Evolutionary conservation across 2,797 vertebrate species (phyloP).

Genomic region (Antennarius maculatus): DNA sequence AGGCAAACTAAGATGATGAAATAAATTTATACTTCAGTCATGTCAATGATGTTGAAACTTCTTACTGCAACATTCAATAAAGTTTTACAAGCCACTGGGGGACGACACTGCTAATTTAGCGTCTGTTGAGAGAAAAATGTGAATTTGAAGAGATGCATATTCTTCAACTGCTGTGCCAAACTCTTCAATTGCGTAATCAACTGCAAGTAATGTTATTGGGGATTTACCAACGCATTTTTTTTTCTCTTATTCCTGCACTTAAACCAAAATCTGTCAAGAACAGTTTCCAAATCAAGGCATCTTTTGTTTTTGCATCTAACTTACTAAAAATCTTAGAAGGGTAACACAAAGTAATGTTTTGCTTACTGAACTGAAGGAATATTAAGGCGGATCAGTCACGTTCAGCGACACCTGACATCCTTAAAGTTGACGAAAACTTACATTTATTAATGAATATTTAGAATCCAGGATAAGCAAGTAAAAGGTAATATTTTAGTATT

Average conservation of each 20-base stretch:
- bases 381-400: background rate
- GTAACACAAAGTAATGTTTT: background rate
- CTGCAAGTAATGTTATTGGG: too few species aligned
- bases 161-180: too few species aligned
- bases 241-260: too few species aligned
- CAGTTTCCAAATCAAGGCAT: too few species aligned
- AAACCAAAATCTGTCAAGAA: too few species aligned
- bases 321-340: too few species aligned
- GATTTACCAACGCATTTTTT: too few species aligned
- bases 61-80: slow-evolving; percentile 11
- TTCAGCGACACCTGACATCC: background rate
- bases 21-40: slow-evolving; percentile 13
- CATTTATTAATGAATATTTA: background rate
- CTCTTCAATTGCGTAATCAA: too few species aligned
- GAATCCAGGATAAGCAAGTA: background rate
- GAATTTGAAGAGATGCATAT: slow-evolving; percentile 7
- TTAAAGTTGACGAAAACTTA: too few species aligned
- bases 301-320: too few species aligned
- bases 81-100: slow-evolving; percentile 11
- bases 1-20: slow-evolving; percentile 2
- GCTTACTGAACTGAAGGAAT: background rate
- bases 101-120: slow-evolving; percentile 15
- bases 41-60: slow-evolving; percentile 5
- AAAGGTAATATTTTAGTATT: too few species aligned
- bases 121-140: slow-evolving; percentile 4